A percentile compares a stretch with the other conserved stretches of the same genome.
Conservation (phyloP, 2,113 vertebrate species). For the Myxocyprinus asiaticus region DNA sequence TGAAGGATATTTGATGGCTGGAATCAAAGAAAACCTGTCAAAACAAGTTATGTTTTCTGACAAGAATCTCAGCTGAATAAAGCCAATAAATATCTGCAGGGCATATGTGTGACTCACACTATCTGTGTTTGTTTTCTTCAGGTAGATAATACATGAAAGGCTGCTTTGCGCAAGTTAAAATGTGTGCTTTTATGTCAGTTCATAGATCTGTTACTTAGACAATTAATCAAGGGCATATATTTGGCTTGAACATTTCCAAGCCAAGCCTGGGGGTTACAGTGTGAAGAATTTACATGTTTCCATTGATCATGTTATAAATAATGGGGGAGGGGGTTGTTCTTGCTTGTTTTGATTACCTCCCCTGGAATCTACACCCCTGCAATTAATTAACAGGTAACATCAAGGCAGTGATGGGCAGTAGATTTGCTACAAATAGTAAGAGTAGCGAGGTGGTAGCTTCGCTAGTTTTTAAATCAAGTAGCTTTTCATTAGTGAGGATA, state of each 20-base stretch:
- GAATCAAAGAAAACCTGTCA: constrained; percentile 60
- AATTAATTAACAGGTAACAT: no score
- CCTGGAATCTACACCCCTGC: no score
- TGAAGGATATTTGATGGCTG: constrained; percentile 52
- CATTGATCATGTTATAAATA: no score
- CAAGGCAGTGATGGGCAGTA: no score
- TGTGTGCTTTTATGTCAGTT: constrained; percentile 50
- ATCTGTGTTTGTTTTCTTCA: constrained; percentile 54
- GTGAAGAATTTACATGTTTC: no score
- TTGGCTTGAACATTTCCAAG: not conserved
- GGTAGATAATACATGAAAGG: constrained; percentile 56
- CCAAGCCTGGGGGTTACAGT: no score
- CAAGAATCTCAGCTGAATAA: constrained; percentile 55
- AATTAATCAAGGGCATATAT: not conserved
- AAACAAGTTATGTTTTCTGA: constrained; percentile 58
- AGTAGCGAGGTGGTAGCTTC: no score
- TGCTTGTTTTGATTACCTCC: no score
- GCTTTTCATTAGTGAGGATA: no score
- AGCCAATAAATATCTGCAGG: constrained; percentile 48
- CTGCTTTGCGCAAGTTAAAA: constrained; percentile 49
- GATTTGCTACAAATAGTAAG: no score
- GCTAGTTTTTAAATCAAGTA: no score
- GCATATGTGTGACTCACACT: constrained; percentile 44
- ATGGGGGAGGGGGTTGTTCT: no score
- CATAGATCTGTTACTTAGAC: not conserved